Conservation (phyloP, 2,113 vertebrate genomes). For the Sphyrna mokarran region DNA sequence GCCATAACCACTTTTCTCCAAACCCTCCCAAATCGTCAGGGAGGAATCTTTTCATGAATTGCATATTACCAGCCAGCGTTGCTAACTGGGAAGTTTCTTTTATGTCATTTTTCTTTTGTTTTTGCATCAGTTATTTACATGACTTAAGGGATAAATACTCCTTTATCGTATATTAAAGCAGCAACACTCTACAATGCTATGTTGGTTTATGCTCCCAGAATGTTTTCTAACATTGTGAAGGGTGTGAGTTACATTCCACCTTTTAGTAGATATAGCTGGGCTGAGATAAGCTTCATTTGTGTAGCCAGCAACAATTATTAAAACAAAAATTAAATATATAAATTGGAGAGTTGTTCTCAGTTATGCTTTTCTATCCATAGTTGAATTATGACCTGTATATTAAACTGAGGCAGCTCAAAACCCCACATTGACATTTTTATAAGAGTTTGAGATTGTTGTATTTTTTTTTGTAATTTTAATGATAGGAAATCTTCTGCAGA, state of each 20-base stretch:
- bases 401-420: constrained; percentile 3
- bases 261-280: not conserved
- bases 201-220: constrained; percentile 2
- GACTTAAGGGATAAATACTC: constrained; percentile 28
- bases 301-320: constrained; percentile 11
- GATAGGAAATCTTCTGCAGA: constrained; percentile 34
- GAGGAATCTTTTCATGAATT: constrained; percentile 29
- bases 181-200: constrained; percentile 16
- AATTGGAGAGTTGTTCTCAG: not conserved
- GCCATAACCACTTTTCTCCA: constrained; percentile 30
- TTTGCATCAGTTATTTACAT: constrained; percentile 32
- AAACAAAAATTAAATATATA: constrained; percentile 6
- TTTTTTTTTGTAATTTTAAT: constrained; percentile 33
- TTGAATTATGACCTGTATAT: constrained; percentile 34
- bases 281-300: not conserved
- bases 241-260: constrained; percentile 13
- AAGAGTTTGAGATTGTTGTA: constrained; percentile 24
- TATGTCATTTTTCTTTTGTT: constrained; percentile 4
- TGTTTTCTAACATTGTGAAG: not conserved
- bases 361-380: constrained; percentile 32
- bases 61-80: constrained; percentile 25
- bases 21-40: not conserved
- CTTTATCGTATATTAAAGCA: constrained; percentile 27
- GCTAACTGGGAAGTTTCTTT: constrained; percentile 22
- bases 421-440: not conserved